Evolutionary conservation across 2,888 invertebrate species (phyloP), one percentile per base, ranked within the genome.

Genomic region (Temnothorax ravouxi): DNA sequence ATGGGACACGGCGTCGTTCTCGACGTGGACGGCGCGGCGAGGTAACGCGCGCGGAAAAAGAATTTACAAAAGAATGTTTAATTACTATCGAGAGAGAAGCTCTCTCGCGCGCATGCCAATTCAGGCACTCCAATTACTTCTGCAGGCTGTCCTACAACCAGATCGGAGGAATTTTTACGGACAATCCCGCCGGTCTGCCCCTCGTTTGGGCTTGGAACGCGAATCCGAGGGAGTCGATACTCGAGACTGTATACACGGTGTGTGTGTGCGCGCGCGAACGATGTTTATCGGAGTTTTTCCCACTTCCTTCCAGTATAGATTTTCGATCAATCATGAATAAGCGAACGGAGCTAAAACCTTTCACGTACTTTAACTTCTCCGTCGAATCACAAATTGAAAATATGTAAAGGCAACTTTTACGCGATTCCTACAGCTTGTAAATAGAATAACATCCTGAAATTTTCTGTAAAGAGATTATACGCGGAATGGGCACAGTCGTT

Each of bases 111-210:
- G 47, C 18, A 47, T 38, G 72, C 59, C 79, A 59, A 72, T 79
- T 79, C 79, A 79, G 47, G 38, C 29, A 79, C 85, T 89, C 87
- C 87, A 88, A 89, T 90, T 87, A 85, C 86, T 83, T 89, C 72
- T 85, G 44, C 84, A 93, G 93, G 61, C 87, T 93, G 74, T 92
- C 90, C 69, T 93, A 91, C 85, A 93, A 93, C 90, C 92, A 93
- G 87, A 90, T 90, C 47, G 91, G 91, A 41, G 93, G 93, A 81
- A 89, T 91, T 87, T 91, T 81, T 72, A 69, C 82, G 84, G 91
- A 92, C 81, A 89, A 89, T 89, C 90, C 89, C 41, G 66, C 84
- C 3, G 88, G 88, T 18, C 59, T 83, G 52, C 88, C 92, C 50
- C 84, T 88, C 71, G 66, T 84, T 15, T 93, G 93, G 93, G 86